Evolutionary conservation across 2,113 vertebrate species (phyloP).

Genomic region (Lampris megalopsis): DNA sequence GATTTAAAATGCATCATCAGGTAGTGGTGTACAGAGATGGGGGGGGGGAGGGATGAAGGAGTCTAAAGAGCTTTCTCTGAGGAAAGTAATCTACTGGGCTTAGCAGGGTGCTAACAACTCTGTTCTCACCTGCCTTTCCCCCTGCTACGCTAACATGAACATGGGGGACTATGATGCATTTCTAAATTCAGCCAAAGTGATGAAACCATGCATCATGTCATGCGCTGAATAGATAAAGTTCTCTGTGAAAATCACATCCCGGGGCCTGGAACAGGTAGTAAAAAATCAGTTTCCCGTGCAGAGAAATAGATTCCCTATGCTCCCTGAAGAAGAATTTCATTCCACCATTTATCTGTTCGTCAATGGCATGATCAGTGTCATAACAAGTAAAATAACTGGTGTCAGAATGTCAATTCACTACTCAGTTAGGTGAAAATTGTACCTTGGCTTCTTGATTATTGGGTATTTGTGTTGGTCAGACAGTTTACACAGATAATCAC

Average conservation of each 20-base stretch:
- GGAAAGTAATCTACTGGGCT: no score
- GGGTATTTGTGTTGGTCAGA: slow-evolving; percentile 1
- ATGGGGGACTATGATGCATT: slow-evolving; percentile 27
- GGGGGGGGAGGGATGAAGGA: background rate
- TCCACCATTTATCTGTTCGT: no score
- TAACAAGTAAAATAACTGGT: no score
- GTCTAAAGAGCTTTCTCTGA: background rate
- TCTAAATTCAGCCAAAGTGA: slow-evolving; percentile 41
- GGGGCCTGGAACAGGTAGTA: slow-evolving; percentile 26
- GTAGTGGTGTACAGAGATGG: background rate
- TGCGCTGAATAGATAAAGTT: slow-evolving; percentile 14
- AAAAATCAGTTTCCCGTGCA: slow-evolving; percentile 44
- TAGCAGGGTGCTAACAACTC: background rate
- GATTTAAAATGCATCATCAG: no score
- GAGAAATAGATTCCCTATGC: slow-evolving; percentile 13
- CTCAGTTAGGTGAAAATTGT: background rate
- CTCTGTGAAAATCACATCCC: background rate
- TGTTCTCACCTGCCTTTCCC: slow-evolving; percentile 29
- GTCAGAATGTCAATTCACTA: background rate
- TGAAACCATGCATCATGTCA: slow-evolving; percentile 24
- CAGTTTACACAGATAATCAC: background rate
- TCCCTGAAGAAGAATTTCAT: no score
- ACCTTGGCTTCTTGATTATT: background rate
- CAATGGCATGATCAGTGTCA: no score
- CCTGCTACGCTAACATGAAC: slow-evolving; percentile 20